Evolutionary conservation across 2,888 invertebrate species (phyloP).

Genomic region (Rotaria macrura): DNA sequence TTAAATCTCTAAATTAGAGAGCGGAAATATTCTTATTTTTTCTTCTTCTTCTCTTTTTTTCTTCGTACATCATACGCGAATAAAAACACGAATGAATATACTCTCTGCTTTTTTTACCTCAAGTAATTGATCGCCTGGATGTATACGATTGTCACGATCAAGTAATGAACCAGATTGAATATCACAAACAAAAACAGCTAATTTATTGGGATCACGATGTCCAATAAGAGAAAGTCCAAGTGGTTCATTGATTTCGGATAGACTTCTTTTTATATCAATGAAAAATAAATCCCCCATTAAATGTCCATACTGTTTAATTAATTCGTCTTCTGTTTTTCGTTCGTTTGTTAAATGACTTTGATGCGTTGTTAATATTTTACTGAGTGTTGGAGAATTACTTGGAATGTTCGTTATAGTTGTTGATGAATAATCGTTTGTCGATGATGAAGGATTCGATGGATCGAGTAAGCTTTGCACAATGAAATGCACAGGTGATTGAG

Average conservation of each 20-base stretch:
- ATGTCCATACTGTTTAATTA: constrained; percentile 13
- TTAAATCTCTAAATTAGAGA: not conserved
- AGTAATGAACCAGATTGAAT: constrained; percentile 26
- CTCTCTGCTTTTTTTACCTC: constrained; percentile 26
- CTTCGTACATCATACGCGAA: not conserved
- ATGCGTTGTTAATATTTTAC: not conserved
- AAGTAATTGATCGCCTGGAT: constrained; percentile 32
- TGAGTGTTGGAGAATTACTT: not conserved
- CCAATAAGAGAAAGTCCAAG: constrained; percentile 28
- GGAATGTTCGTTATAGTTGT: not conserved
- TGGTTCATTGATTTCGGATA: not conserved
- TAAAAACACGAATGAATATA: not conserved
- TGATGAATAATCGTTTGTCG: not conserved
- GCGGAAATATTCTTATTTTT: not conserved
- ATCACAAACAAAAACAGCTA: constrained; percentile 32
- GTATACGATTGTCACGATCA: constrained; percentile 21
- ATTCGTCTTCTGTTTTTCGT: not conserved
- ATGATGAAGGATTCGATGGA: constrained; percentile 6
- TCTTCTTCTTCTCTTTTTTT: not conserved
- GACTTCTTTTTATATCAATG: not conserved
- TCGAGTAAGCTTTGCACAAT: constrained; percentile 67
- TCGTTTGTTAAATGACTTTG: not conserved
- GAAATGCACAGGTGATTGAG: constrained; percentile 75
- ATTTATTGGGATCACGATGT: constrained; percentile 26
- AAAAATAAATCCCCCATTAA: not conserved